phyloP scores from a whole-genome alignment of 2,113 vertebrate genomes.

The Hepsetus odoe region DNA sequence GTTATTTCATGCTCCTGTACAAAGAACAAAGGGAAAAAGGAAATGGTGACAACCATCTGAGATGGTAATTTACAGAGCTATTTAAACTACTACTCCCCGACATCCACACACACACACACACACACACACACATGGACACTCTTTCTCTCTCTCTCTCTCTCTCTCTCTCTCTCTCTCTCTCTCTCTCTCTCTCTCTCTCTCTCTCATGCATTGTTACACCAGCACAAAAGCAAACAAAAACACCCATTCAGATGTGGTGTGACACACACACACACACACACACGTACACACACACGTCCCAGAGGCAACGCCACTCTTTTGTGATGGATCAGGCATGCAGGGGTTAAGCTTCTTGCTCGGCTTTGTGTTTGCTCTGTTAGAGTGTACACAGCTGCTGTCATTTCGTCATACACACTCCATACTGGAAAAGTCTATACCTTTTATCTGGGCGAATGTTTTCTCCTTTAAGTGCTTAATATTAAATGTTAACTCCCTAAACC shows the following conservation, averaged over 20 bases:
- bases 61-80: conserved; percentile 55
- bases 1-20: conserved; percentile 45
- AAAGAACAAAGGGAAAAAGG: conserved; percentile 53
- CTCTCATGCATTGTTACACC: conserved; percentile 31
- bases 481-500: not conserved
- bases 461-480: not conserved
- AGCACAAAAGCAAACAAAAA: conserved; percentile 49
- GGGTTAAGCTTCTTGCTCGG: conserved; percentile 69
- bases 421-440: conserved; percentile 3
- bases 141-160: no score
- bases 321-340: conserved; percentile 54
- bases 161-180: conserved; percentile 2
- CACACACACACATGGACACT: conserved; percentile 31
- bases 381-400: conserved; percentile 79
- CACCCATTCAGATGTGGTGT: conserved; percentile 34
- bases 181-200: conserved; percentile 28
- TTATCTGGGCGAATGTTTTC: not conserved
- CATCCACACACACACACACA: conserved; percentile 17
- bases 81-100: conserved; percentile 43
- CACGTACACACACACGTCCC: conserved; percentile 51
- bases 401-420: conserved; percentile 73
- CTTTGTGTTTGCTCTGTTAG: conserved; percentile 64
- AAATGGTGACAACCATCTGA: conserved; percentile 50
- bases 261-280: conserved; percentile 29
- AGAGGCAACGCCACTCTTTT: conserved; percentile 34